Evolutionary conservation across 1,140 invertebrate species (phyloP).

Genomic region (Radopholus similis): DNA sequence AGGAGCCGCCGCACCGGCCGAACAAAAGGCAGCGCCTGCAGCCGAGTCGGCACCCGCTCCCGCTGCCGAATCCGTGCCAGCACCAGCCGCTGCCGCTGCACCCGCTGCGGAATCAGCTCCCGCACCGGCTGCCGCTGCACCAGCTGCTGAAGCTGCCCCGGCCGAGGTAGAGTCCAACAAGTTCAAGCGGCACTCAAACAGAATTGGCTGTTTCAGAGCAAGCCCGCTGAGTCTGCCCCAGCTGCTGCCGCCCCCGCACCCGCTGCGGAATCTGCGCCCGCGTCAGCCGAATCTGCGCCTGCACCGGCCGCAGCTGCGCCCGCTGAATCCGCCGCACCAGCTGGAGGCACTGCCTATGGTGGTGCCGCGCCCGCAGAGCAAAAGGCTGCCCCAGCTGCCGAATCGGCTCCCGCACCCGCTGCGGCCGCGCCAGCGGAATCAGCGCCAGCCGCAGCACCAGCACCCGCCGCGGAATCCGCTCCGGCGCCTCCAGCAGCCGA

Average conservation of each 20-base stretch:
- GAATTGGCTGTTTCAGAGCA: neutral
- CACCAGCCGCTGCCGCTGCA: constrained; percentile 5
- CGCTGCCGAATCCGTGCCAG: constrained; percentile 26
- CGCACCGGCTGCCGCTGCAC: constrained; percentile 21
- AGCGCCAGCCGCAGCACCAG: neutral
- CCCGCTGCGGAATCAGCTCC: constrained; percentile 14
- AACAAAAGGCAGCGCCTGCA: neutral
- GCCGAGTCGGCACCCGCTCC: constrained; percentile 2
- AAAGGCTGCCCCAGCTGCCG: neutral
- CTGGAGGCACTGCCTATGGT: neutral
- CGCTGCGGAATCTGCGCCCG: neutral
- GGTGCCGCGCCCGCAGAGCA: neutral
- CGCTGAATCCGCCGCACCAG: neutral
- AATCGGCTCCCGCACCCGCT: neutral
- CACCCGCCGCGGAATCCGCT: neutral
- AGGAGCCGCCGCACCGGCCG: neutral
- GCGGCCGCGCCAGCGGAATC: neutral
- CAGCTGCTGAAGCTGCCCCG: constrained; percentile 14
- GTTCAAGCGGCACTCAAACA: constrained; percentile 4
- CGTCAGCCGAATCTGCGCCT: neutral
- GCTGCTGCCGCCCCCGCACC: neutral
- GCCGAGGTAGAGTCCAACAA: constrained; percentile 10
- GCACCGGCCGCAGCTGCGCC: neutral
- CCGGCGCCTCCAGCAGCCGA: neutral
- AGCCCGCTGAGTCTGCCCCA: neutral